Conservation (phyloP, 2,113 vertebrate species). For the Motacilla alba region DNA sequence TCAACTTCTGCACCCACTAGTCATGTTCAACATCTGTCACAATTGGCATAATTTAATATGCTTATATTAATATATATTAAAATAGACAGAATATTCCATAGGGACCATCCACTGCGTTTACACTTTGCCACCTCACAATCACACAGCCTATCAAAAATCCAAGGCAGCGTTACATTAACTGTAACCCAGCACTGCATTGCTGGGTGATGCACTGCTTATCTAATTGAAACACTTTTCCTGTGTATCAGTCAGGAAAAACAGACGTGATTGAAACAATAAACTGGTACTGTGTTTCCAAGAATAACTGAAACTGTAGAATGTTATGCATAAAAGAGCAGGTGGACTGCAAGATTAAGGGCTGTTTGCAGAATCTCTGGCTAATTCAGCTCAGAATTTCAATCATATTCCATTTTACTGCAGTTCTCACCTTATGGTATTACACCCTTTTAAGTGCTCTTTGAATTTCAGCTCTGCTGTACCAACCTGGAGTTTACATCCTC, state of each 20-base stretch:
- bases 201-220: slow-evolving; percentile 66
- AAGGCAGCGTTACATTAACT: neutral
- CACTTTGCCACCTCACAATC: neutral
- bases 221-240: slow-evolving; percentile 69
- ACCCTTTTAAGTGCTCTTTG: neutral
- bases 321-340: slow-evolving; percentile 21
- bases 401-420: neutral
- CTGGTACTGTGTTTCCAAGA: slow-evolving; percentile 51
- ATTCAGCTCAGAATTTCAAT: slow-evolving; percentile 5
- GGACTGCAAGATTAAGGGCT: slow-evolving; percentile 40
- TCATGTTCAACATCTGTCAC: neutral
- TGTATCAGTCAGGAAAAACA: slow-evolving; percentile 65
- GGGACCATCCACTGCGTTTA: neutral
- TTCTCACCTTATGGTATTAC: neutral
- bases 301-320: slow-evolving; percentile 45
- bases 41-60: neutral
- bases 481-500: neutral
- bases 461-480: neutral
- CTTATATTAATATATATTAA: neutral
- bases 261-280: slow-evolving; percentile 66
- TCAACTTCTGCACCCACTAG: neutral
- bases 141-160: neutral
- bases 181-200: neutral
- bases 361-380: neutral
- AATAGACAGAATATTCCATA: neutral